Conservation (phyloP, 2,113 vertebrate genomes). For the Dermatemys mawii region DNA sequence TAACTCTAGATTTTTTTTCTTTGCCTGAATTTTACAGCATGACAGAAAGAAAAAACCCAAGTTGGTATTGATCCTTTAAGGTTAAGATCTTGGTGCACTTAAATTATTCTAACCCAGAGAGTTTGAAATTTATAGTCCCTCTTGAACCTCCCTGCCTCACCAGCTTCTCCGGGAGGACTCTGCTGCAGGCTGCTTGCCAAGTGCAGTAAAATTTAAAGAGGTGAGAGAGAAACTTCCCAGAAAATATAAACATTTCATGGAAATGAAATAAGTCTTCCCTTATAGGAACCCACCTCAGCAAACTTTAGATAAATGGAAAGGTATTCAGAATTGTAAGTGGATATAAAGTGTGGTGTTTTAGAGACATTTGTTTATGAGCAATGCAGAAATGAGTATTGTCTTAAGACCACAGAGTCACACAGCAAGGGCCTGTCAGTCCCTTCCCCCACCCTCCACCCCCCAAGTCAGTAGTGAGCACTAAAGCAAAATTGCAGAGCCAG, state of each 20-base stretch:
- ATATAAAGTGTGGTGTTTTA: conserved; percentile 58
- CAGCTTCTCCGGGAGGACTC: conserved; percentile 87
- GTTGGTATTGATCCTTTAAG: conserved; percentile 74
- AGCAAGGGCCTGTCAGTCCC: neutral
- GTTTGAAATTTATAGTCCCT: conserved; percentile 85
- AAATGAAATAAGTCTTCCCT: conserved; percentile 86
- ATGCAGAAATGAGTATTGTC: conserved; percentile 48
- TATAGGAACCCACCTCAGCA: conserved; percentile 71
- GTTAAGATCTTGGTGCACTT: conserved; percentile 71
- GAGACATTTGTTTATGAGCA: conserved; percentile 60
- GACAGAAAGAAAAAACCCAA: neutral
- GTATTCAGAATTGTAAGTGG: conserved; percentile 70
- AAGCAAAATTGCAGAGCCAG: neutral
- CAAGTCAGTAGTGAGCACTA: fast-evolving
- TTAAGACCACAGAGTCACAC: neutral
- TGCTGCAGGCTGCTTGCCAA: conserved; percentile 88
- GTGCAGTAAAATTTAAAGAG: conserved; percentile 97
- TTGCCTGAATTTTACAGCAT: conserved; percentile 40
- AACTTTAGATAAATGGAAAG: conserved; percentile 73
- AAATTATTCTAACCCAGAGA: conserved; percentile 83
- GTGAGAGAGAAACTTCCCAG: conserved; percentile 97
- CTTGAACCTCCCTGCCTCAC: conserved; percentile 84
- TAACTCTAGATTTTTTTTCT: conserved; percentile 33
- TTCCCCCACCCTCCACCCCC: neutral
- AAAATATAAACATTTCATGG: conserved; percentile 87